These are phyloP conservation scores for Athrips mouffetella DNA, from an alignment of 2,888 invertebrate species.

Conservation along the genomic window DNA sequence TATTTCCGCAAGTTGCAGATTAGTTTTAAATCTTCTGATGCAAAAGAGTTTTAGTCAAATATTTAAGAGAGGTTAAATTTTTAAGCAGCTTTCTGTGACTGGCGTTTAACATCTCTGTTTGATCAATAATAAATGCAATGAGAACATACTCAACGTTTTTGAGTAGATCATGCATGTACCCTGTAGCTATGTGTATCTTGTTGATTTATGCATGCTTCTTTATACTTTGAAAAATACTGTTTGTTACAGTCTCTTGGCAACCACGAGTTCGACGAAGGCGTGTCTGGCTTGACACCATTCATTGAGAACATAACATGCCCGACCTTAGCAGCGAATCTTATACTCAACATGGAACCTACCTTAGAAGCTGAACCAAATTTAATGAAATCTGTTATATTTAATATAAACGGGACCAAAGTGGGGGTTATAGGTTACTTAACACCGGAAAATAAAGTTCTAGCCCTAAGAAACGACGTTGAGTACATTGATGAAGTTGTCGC, in stretches of 20 bases:
- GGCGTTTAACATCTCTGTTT: too few species aligned
- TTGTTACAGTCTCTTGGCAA: constrained; percentile 91
- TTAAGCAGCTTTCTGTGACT: too few species aligned
- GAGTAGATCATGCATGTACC: too few species aligned
- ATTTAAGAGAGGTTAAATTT: too few species aligned
- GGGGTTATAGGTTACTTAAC: constrained; percentile 94
- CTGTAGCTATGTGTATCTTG: too few species aligned
- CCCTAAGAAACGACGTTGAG: constrained; percentile 75
- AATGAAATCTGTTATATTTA: constrained; percentile 81
- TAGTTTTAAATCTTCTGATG: too few species aligned
- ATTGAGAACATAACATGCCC: constrained; percentile 84
- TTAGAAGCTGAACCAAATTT: constrained; percentile 74
- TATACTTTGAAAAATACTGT: constrained; percentile 8
- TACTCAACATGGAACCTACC: constrained; percentile 81
- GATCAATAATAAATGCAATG: too few species aligned
- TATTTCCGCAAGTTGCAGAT: too few species aligned
- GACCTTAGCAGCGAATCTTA: constrained; percentile 87
- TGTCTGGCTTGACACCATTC: constrained; percentile 86
- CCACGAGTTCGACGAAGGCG: constrained; percentile 93
- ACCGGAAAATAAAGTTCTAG: constrained; percentile 83
- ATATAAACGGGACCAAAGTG: constrained; percentile 81
- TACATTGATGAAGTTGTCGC: constrained; percentile 84
- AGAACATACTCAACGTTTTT: too few species aligned
- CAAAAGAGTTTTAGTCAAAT: too few species aligned
- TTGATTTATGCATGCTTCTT: constrained; percentile 8